Conservation (phyloP, 2,888 invertebrate species). For the Seira musarum region DNA sequence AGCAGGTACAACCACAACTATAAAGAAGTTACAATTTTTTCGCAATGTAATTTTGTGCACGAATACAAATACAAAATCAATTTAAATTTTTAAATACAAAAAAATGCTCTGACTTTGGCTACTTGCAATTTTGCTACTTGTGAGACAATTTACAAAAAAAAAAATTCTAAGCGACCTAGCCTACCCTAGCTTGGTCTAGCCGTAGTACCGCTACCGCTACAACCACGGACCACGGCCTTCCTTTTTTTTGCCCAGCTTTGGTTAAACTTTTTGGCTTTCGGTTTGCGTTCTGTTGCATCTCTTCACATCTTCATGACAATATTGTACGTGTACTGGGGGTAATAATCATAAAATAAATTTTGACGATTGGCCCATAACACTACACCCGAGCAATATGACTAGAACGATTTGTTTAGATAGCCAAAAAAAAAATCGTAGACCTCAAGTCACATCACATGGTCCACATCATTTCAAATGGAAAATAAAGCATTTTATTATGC, state of each 20-base stretch:
- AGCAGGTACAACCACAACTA: neutral
- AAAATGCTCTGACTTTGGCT: neutral
- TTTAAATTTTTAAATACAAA: slow-evolving; percentile 1
- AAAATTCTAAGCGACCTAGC: neutral
- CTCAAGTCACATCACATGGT: neutral
- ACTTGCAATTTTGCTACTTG: neutral
- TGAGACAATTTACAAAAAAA: slow-evolving; percentile 10
- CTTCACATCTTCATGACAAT: slow-evolving; percentile 50
- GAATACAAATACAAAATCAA: neutral
- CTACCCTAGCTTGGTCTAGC: slow-evolving; percentile 18
- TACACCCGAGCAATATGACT: neutral
- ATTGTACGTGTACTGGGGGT: slow-evolving; percentile 49
- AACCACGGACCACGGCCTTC: slow-evolving; percentile 34
- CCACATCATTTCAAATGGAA: slow-evolving; percentile 19
- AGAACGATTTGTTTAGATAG: neutral
- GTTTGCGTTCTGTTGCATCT: too few species aligned
- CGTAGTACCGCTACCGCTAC: slow-evolving; percentile 1
- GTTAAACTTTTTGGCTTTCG: too few species aligned
- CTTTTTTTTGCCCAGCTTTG: slow-evolving; percentile 30
- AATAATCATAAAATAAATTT: slow-evolving; percentile 58
- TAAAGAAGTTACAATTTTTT: neutral
- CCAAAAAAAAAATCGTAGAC: too few species aligned
- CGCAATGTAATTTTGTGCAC: neutral
- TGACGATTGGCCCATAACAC: slow-evolving; percentile 41
- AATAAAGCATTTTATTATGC: slow-evolving; percentile 42